phyloP scores from a whole-genome alignment of 1,140 invertebrate genomes.

The Lanistes nyassanus region DNA sequence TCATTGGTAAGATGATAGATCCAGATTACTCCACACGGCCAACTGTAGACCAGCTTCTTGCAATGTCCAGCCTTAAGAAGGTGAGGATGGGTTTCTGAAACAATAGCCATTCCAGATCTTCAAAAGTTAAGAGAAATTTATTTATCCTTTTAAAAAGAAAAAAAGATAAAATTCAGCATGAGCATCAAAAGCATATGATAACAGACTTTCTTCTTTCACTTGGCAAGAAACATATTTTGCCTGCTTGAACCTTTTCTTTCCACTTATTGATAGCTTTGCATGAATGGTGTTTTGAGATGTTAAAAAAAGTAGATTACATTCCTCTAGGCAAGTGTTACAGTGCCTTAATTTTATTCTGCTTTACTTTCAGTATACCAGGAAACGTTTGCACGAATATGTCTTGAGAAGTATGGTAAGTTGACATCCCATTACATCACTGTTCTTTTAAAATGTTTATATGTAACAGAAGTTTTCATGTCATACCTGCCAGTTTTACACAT shows the following conservation, averaged over 20 bases:
- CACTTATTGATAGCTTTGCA: neutral
- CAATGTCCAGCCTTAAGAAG: constrained; percentile 54
- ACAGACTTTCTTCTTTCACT: neutral
- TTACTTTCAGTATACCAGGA: constrained; percentile 1
- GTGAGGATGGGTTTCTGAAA: constrained; percentile 33
- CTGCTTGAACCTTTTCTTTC: neutral
- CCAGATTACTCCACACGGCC: constrained; percentile 69
- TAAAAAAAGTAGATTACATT: neutral
- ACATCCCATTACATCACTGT: neutral
- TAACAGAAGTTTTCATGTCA: neutral
- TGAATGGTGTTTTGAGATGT: neutral
- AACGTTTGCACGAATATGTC: neutral
- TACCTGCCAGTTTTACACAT: neutral
- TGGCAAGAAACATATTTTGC: neutral
- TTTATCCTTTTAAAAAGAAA: neutral
- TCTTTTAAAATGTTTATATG: neutral
- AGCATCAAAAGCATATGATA: neutral
- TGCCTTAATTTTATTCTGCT: neutral
- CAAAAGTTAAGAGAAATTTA: neutral
- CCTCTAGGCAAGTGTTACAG: neutral
- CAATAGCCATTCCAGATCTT: neutral
- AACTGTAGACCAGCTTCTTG: constrained; percentile 70
- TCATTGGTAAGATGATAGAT: constrained; percentile 73
- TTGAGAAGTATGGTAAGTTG: constrained; percentile 4
- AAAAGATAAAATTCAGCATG: neutral